Evolutionary conservation across 2,888 invertebrate species (phyloP).

Genomic region (Falcaria lacertinaria): DNA sequence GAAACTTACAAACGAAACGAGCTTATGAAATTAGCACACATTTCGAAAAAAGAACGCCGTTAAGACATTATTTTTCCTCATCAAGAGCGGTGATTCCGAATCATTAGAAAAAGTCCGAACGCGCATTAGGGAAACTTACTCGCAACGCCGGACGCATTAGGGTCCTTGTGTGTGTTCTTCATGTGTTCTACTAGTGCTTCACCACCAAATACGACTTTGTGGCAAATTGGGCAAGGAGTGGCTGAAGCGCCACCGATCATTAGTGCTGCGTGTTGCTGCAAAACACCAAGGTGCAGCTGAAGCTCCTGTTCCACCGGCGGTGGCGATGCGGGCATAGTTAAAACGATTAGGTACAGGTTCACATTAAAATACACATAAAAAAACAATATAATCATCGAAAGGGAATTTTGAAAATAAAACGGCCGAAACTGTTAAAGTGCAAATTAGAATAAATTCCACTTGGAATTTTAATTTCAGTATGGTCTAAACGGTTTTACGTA

Average conservation of each 20-base stretch:
- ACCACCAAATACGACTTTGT: constrained; percentile 95
- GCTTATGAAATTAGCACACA: constrained; percentile 23
- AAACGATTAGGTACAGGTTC: constrained; percentile 64
- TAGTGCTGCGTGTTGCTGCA: constrained; percentile 96
- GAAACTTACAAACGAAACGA: constrained; percentile 28
- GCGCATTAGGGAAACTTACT: constrained; percentile 83
- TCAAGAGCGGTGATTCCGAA: constrained; percentile 12
- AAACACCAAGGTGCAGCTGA: constrained; percentile 95
- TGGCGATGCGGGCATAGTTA: constrained; percentile 72
- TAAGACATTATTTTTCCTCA: constrained; percentile 26
- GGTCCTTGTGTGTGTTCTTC: constrained; percentile 97
- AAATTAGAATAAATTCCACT: constrained; percentile 17
- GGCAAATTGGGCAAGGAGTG: constrained; percentile 95
- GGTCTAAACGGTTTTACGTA: background rate
- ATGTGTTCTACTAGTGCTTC: constrained; percentile 97
- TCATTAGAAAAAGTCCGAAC: constrained; percentile 24
- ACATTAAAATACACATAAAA: constrained; percentile 40
- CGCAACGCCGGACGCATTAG: constrained; percentile 92
- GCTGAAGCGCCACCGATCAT: constrained; percentile 95
- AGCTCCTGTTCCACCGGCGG: constrained; percentile 83
- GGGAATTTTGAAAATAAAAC: constrained; percentile 49
- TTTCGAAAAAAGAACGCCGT: constrained; percentile 26
- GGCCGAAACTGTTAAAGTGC: constrained; percentile 41
- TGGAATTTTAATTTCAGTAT: background rate
- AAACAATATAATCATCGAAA: constrained; percentile 34